Evolutionary conservation across 1,140 invertebrate genomes (phyloP), one percentile per base, ranked within the genome.

Genomic region (Araneus ventricosus): DNA sequence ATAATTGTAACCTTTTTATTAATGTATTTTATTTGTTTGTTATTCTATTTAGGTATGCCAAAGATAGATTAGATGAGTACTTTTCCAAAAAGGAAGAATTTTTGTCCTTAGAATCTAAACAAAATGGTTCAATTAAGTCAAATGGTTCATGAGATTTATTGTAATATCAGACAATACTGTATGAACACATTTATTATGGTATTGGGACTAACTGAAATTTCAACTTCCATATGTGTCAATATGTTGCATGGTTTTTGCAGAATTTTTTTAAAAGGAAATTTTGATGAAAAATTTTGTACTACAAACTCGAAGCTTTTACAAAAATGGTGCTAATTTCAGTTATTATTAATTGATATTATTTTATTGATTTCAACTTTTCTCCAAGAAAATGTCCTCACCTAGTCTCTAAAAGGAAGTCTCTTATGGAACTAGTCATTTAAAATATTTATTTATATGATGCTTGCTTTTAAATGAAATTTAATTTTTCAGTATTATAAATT

Each of bases 11-110:
- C 45, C 4, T 20, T 52, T 52, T 84, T 8, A 67, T 67, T 0
- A 52, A 52, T 52, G 8, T 10, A 52, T 30, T 27, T 84, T 10
- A 84, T 14, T 14, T 52, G 4, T 17, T 52, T 27, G 6, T 45
- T 45, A 41, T 79, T 87, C 80, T 7, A 94, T 94, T 94, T 90
- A 95, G 95, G 17, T 95, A 95, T 94, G 94, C 94, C 24, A 94
- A 94, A 59, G 93, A 94, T 5, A 88, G 95, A 82, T 89, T 95
- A 41, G 94, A 93, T 88, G 95, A 95, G 94, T 95, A 95, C 94
- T 95, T 95, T 90, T 88, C 90, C 82, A 91, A 94, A n/a, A 95
- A 95, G 92, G 94, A 94, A 41, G 94, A 94, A 91, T 95, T 95
- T 88, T 93, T 95, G 27, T 30, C 86, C 59, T 37, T 93, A 34